Evolutionary conservation across 2,888 invertebrate species (phyloP).

Genomic region (Lasioglossum malachurum): DNA sequence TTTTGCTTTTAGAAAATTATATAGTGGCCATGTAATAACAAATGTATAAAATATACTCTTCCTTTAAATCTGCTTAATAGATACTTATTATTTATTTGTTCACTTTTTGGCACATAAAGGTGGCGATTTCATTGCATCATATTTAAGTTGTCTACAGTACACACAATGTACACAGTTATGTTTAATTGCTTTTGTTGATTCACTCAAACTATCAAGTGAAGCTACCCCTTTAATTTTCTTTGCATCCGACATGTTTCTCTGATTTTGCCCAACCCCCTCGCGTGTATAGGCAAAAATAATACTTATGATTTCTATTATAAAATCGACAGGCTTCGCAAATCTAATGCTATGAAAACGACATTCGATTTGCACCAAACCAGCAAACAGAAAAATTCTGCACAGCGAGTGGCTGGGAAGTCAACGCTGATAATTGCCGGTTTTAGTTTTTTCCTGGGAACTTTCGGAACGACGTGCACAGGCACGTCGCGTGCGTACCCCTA

Average conservation of each 20-base stretch:
- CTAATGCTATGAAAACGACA: not conserved
- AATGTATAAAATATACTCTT: not conserved
- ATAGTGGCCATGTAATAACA: not conserved
- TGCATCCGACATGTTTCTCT: not conserved
- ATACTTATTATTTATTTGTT: not conserved
- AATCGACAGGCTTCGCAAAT: not conserved
- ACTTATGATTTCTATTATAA: not conserved
- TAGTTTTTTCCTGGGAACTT: conserved; percentile 29
- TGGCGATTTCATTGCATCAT: not conserved
- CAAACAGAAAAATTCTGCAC: not conserved
- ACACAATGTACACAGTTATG: too few relatives aligned
- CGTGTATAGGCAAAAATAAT: not conserved
- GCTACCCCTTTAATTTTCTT: not conserved
- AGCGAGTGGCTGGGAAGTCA: not conserved
- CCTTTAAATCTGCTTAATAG: not conserved
- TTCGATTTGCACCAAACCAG: not conserved
- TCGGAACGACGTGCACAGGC: conserved; percentile 69
- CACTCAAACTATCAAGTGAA: not conserved
- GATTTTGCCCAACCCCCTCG: not conserved
- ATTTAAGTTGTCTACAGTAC: not conserved
- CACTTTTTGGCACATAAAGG: not conserved
- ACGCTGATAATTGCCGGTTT: conserved; percentile 36
- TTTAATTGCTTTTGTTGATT: not conserved
- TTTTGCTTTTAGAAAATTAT: not conserved
- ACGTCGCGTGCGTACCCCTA: conserved; percentile 78